Base-by-base conservation (phyloP, 2,888 invertebrate species). In the Brenthis ino region DNA sequence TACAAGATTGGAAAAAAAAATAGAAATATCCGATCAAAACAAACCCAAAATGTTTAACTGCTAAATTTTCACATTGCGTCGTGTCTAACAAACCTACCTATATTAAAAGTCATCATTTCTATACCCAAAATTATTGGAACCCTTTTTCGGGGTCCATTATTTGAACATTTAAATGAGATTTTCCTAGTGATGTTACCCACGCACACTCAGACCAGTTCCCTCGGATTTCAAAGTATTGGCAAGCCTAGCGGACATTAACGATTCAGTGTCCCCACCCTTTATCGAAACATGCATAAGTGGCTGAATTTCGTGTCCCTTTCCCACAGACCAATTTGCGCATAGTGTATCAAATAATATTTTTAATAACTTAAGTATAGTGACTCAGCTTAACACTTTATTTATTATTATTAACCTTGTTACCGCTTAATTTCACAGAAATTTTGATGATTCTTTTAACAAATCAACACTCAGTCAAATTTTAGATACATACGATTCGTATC, bases 221-320 rank as follows among this genome's bases (percentile, higher is more conserved):
- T 63, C 51, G 51, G 54, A 55, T n/a, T n/a, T n/a, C 43, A 55
- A 55, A 55, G 37, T 64, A 64, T 64, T 54, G 64, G 64, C 55
- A 55, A 51, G 50, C 51, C 28, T 43, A 51, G 57, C 43, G 51
- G 57, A 51, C 64, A 64, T 65, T 57, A 57, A 57, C 65, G 57
- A 57, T 57, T 58, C 65, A 51, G 57, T 43, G 57, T 51, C 43
- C 57, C 57, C 51, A 58, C 37, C 57, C 65, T 57, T 57, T 8
- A 12, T n/a, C 53, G 57, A 43, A 65, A 57, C 56, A 65, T 57
- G 57, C 24, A 58, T 43, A 53, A 57, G 51, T 65, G 57, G 11
- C 57, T 65, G 57, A 57, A 65, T 51, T 57, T 58, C 43, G 57
- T 57, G 57, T 65, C 37, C 53, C 53, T 24, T 24, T n/a, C 24